Percentiles rank a stretch among this genome's conserved stretches.
phyloP scores from a whole-genome alignment of 2,888 invertebrate genomes.

The Embidobia sp. region DNA sequence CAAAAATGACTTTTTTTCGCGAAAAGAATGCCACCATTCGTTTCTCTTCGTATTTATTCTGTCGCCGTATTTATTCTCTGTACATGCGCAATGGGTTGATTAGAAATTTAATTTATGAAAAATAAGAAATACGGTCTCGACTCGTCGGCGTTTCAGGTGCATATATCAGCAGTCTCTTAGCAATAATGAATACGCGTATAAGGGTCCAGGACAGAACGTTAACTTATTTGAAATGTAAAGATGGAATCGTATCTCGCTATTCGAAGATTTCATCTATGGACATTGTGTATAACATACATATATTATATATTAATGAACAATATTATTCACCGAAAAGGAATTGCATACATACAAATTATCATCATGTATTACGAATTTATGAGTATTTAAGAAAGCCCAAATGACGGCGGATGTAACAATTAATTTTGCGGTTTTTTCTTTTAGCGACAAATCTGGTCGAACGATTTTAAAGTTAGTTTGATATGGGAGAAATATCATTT shows the following conservation, averaged over 20 bases:
- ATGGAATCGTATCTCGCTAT: conserved; percentile 67
- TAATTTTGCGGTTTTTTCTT: neutral
- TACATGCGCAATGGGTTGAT: conserved; percentile 53
- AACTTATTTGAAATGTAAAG: conserved; percentile 80
- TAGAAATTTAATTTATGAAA: conserved; percentile 75
- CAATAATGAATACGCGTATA: conserved; percentile 78
- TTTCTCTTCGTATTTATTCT: conserved; percentile 21
- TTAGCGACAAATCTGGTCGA: too few species aligned
- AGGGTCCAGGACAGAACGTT: conserved; percentile 72
- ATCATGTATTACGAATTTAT: conserved; percentile 12
- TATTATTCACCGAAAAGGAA: conserved; percentile 59
- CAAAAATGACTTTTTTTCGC: too few species aligned
- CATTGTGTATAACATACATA: conserved; percentile 75
- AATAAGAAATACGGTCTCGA: conserved; percentile 75
- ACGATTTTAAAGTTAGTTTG: too few species aligned
- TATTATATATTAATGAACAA: conserved; percentile 70
- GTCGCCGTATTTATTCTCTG: conserved; percentile 34
- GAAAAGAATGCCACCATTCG: neutral
- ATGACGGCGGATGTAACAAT: neutral
- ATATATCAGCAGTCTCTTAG: conserved; percentile 74
- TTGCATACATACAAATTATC: conserved; percentile 36
- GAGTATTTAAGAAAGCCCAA: neutral
- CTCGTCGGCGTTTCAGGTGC: conserved; percentile 71
- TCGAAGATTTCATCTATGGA: conserved; percentile 66
- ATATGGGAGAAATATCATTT: too few species aligned